These are phyloP conservation scores for Upupa epops DNA, from an alignment of 2,113 vertebrate species.

Conservation along the genomic window DNA sequence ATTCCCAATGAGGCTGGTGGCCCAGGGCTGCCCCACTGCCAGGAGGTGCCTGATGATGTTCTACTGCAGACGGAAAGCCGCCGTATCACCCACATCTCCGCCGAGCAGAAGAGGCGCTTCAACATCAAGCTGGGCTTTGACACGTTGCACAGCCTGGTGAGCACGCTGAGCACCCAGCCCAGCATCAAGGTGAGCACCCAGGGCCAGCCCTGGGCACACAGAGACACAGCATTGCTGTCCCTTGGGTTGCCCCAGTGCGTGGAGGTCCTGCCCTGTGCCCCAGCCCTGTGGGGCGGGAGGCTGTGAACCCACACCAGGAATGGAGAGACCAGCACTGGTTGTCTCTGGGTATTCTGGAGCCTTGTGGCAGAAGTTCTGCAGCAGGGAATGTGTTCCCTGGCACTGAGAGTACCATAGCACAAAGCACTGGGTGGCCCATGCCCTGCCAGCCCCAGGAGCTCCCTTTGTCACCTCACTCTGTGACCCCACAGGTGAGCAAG, in stretches of 20 bases:
- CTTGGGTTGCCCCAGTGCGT: neutral
- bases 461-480: neutral
- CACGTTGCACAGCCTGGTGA: constrained; percentile 91
- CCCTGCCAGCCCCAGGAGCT: neutral
- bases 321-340: rapidly evolving
- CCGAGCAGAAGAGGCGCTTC: constrained; percentile 97
- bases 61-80: constrained; percentile 81
- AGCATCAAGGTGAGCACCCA: constrained; percentile 85
- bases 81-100: constrained; percentile 94
- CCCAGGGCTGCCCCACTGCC: rapidly evolving
- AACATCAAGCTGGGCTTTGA: constrained; percentile 98
- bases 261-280: neutral
- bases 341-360: neutral
- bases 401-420: neutral
- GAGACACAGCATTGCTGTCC: rapidly evolving
- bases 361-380: neutral
- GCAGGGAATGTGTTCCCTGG: rapidly evolving
- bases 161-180: constrained; percentile 89
- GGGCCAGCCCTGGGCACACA: neutral
- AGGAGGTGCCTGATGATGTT: neutral
- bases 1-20: neutral
- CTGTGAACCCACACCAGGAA: neutral
- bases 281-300: neutral
- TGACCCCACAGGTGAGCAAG: constrained; percentile 86
- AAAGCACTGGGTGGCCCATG: rapidly evolving